phyloP scores from a whole-genome alignment of 2,113 vertebrate species.

The Melanerpes formicivorus region DNA sequence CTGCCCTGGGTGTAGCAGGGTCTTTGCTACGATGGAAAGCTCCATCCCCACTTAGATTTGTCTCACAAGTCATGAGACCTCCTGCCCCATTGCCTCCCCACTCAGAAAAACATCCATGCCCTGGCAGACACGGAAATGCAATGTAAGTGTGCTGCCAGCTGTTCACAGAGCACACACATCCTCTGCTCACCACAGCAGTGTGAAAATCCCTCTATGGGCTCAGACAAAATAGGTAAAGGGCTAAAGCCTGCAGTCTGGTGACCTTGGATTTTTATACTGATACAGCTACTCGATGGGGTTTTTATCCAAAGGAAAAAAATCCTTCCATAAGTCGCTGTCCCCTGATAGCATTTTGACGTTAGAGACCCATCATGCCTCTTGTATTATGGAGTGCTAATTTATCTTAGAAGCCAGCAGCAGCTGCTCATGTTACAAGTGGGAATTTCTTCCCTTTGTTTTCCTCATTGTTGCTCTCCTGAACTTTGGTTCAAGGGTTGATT shows the following conservation, averaged over 20 bases:
- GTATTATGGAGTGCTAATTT: conserved; percentile 57
- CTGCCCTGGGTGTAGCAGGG: rapidly evolving
- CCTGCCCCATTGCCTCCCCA: background rate
- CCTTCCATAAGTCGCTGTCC: conserved; percentile 6
- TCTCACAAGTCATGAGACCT: background rate
- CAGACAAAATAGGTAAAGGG: background rate
- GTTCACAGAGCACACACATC: background rate
- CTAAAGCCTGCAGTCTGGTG: background rate
- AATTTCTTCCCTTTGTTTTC: conserved; percentile 63
- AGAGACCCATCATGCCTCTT: conserved; percentile 28
- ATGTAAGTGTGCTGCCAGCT: background rate
- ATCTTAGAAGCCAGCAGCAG: conserved; percentile 49
- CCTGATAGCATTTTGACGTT: conserved; percentile 32
- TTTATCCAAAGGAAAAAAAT: background rate
- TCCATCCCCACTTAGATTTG: rapidly evolving
- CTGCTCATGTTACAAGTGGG: conserved; percentile 64
- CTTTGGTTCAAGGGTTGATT: conserved; percentile 26
- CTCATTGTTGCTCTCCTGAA: background rate
- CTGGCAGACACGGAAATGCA: background rate
- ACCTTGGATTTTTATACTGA: conserved; percentile 38
- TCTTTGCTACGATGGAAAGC: background rate
- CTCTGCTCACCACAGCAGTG: rapidly evolving
- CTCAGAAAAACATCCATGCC: background rate
- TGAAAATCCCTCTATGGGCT: background rate
- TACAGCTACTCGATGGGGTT: background rate